Percentiles rank a stretch among this genome's conserved stretches.
These are phyloP conservation scores for Drosophila ustulata DNA, from an alignment of 2,888 invertebrate species.

Conservation along the genomic window DNA sequence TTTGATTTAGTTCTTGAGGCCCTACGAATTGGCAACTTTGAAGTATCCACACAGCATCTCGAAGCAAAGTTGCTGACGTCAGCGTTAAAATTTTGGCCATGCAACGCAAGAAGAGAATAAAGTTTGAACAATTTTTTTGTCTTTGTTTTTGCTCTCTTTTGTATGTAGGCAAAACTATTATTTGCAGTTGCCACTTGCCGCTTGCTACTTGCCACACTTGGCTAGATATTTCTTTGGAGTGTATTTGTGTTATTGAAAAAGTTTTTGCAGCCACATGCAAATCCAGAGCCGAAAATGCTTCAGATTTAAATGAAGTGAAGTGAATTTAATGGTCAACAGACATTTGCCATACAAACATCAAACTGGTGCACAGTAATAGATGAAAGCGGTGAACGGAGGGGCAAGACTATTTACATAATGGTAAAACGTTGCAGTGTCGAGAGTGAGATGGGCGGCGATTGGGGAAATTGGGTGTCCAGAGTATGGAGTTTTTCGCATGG, in stretches of 20 bases:
- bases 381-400: neutral
- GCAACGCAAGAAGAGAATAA: conserved; percentile 3
- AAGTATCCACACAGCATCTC: conserved; percentile 4
- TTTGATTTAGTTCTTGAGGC: conserved; percentile 5
- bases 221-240: conserved; percentile 51
- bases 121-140: conserved; percentile 31
- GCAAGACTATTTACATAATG: conserved; percentile 59
- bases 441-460: neutral
- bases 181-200: conserved; percentile 76
- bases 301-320: conserved; percentile 82
- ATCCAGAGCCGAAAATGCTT: conserved; percentile 66
- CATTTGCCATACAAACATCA: conserved; percentile 67
- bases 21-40: conserved; percentile 1
- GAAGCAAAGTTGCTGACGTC: conserved; percentile 62
- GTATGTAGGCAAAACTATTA: conserved; percentile 67
- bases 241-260: conserved; percentile 77
- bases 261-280: conserved; percentile 63
- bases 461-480: conserved; percentile 4
- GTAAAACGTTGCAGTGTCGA: conserved; percentile 45
- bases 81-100: conserved; percentile 48
- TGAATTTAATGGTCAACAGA: conserved; percentile 82
- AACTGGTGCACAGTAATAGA: conserved; percentile 38
- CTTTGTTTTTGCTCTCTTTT: conserved; percentile 6
- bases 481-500: conserved; percentile 43
- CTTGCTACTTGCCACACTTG: conserved; percentile 16